Conservation (phyloP, 2,888 invertebrate species). For the Cetonia aurata region DNA sequence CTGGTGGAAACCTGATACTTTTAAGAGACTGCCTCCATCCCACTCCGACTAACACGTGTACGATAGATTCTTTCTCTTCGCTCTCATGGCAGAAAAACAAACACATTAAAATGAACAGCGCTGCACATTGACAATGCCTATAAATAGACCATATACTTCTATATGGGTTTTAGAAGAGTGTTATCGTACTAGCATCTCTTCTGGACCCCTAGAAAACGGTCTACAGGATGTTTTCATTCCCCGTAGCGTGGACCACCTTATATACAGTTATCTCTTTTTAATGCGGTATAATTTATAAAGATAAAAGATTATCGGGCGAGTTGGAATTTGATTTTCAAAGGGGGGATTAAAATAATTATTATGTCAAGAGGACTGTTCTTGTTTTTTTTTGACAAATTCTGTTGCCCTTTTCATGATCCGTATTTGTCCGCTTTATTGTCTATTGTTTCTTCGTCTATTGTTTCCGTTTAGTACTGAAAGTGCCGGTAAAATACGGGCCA, state of each 20-base stretch:
- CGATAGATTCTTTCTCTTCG: constrained; percentile 52
- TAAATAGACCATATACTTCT: constrained; percentile 67
- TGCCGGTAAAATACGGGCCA: constrained; percentile 8
- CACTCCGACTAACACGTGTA: constrained; percentile 51
- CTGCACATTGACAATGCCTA: constrained; percentile 68
- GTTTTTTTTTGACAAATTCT: constrained; percentile 50
- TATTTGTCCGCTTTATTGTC: constrained; percentile 28
- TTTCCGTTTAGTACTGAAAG: constrained; percentile 19
- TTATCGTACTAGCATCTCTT: constrained; percentile 54
- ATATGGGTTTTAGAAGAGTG: constrained; percentile 60
- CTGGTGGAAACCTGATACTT: constrained; percentile 67
- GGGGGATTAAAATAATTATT: constrained; percentile 50
- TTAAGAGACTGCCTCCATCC: constrained; percentile 64
- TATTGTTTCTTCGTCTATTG: constrained; percentile 30
- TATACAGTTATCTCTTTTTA: constrained; percentile 38
- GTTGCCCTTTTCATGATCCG: constrained; percentile 51
- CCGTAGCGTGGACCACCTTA: constrained; percentile 38
- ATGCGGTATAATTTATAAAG: constrained; percentile 40
- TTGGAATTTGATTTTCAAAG: constrained; percentile 40
- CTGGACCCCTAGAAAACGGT: constrained; percentile 54
- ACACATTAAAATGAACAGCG: constrained; percentile 68
- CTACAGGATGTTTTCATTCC: constrained; percentile 52
- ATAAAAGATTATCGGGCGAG: constrained; percentile 40
- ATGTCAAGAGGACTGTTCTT: constrained; percentile 53
- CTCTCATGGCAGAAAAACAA: constrained; percentile 66